phyloP scores from a whole-genome alignment of 1,140 invertebrate species.

The Triops cancriformis region DNA sequence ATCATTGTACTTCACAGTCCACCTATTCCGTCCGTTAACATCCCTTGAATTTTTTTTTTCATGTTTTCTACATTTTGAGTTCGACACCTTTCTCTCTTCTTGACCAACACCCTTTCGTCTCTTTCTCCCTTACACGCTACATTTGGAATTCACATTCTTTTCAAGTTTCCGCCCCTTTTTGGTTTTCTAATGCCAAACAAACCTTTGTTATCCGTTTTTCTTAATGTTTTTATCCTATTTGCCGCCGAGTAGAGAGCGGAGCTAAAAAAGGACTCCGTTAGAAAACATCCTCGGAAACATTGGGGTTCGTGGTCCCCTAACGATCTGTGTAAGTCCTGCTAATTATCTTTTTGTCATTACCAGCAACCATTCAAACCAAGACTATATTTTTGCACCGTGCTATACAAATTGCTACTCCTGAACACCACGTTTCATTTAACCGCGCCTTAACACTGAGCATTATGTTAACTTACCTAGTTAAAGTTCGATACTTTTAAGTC shows the following conservation, averaged over 20 bases:
- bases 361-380: not conserved
- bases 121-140: not conserved
- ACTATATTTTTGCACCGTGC: not conserved
- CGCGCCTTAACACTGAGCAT: not conserved
- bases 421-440: not conserved
- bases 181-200: slow-evolving; percentile 2
- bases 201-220: slow-evolving; percentile 4
- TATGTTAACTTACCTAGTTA: not conserved
- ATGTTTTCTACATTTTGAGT: not conserved
- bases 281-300: slow-evolving; percentile 9
- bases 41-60: not conserved
- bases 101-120: not conserved
- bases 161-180: not conserved
- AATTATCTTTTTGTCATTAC: not conserved
- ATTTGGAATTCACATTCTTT: not conserved
- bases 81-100: not conserved
- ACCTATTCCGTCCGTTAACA: not conserved
- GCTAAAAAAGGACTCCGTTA: slow-evolving; percentile 7
- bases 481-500: no score
- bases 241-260: slow-evolving; percentile 7
- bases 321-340: slow-evolving; percentile 13
- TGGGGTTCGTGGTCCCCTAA: slow-evolving; percentile 8
- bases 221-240: not conserved
- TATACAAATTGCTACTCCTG: not conserved
- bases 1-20: not conserved